Evolutionary conservation across 2,797 vertebrate genomes (phyloP).

Genomic region (Euthynnus affinis): DNA sequence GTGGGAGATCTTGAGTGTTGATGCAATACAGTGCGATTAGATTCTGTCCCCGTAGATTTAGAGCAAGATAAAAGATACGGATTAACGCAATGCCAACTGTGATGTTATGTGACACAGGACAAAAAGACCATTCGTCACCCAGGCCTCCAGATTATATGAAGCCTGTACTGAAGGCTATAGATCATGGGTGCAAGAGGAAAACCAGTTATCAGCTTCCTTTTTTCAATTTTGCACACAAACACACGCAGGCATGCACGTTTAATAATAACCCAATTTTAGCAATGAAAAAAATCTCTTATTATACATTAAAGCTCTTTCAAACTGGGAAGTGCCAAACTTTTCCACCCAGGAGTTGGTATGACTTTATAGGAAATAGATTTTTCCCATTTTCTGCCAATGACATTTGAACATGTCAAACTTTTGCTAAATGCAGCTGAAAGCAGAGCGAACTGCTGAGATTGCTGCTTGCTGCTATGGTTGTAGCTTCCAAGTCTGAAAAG

Average conservation of each 20-base stretch:
- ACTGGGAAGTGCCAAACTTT: conserved; percentile 26
- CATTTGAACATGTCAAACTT: conserved; percentile 19
- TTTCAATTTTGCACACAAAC: neutral
- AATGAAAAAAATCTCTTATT: conserved; percentile 13
- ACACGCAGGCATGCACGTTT: conserved; percentile 21
- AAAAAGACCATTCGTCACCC: conserved; percentile 20
- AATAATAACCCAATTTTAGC: conserved; percentile 13
- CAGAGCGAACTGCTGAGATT: conserved; percentile 19
- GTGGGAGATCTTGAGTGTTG: conserved; percentile 31
- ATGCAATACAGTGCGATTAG: conserved; percentile 39
- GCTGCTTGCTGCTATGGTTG: conserved; percentile 4
- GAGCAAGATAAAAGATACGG: conserved; percentile 29
- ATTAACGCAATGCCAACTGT: conserved; percentile 58
- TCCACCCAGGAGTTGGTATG: neutral
- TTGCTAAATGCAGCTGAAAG: neutral
- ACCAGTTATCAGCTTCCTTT: conserved; percentile 5
- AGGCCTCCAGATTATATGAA: conserved; percentile 18
- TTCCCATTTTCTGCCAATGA: neutral
- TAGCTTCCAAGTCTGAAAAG: conserved; percentile 37
- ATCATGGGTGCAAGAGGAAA: conserved; percentile 20
- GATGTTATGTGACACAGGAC: conserved; percentile 33
- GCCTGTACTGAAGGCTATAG: conserved; percentile 34
- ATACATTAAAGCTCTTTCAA: conserved; percentile 33
- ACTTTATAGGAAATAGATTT: neutral
- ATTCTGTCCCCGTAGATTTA: conserved; percentile 26